Evolutionary conservation across 1,140 invertebrate genomes (phyloP).

Genomic region (Monomorium pharaonis): DNA sequence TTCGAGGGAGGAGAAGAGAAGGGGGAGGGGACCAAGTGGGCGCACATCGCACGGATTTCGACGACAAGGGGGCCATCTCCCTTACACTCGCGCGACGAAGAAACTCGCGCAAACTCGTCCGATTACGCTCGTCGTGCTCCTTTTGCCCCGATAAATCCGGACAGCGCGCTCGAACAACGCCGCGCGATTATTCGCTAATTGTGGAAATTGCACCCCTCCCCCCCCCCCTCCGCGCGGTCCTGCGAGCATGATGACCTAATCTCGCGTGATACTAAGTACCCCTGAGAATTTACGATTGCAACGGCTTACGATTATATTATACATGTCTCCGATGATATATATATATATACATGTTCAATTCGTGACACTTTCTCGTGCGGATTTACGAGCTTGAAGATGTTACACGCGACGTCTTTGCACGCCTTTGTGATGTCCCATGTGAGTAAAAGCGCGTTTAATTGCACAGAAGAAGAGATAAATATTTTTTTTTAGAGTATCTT

Average conservation of each 20-base stretch:
- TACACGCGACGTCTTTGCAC: background rate
- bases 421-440: background rate
- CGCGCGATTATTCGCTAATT: conserved; percentile 41
- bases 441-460: background rate
- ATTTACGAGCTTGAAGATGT: background rate
- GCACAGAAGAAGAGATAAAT: too few species aligned
- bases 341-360: too few species aligned
- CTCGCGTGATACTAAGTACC: background rate
- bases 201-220: conserved; percentile 27
- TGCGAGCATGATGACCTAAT: conserved; percentile 18
- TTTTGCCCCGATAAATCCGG: conserved; percentile 41
- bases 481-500: too few species aligned
- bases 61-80: background rate
- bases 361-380: background rate
- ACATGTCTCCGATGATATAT: background rate
- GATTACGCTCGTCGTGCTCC: conserved; percentile 18
- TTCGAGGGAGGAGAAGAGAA: background rate
- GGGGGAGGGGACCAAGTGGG: background rate
- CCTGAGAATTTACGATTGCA: background rate
- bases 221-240: too few species aligned
- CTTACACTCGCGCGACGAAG: conserved; percentile 16
- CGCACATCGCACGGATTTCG: conserved; percentile 13
- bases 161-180: conserved; percentile 1
- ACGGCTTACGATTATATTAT: background rate
- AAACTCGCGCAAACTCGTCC: conserved; percentile 26